phyloP scores from a whole-genome alignment of 2,888 invertebrate species.

The Antheraea yamamai region DNA sequence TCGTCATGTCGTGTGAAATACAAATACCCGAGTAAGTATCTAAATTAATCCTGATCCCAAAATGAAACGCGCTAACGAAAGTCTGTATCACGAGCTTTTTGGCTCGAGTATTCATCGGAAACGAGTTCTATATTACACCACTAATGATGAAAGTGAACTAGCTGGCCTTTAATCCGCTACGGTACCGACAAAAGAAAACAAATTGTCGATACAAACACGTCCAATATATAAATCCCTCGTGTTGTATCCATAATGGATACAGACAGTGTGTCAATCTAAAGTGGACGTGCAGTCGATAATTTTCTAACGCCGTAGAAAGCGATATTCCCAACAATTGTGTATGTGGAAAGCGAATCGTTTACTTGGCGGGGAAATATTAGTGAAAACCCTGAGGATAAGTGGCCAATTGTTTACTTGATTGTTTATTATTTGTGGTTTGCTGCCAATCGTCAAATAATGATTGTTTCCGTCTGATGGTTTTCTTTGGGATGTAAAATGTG shows the following conservation, averaged over 20 bases:
- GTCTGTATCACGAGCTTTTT: neutral
- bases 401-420: constrained; percentile 6
- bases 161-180: constrained; percentile 11
- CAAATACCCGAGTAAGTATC: neutral
- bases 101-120: neutral
- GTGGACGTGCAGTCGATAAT: constrained; percentile 38
- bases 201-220: constrained; percentile 43
- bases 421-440: neutral
- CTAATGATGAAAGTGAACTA: constrained; percentile 1
- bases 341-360: constrained; percentile 59
- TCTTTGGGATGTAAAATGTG: neutral
- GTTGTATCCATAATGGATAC: constrained; percentile 6
- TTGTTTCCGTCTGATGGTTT: neutral
- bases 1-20: neutral
- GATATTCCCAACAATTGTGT: constrained; percentile 63
- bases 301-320: constrained; percentile 57
- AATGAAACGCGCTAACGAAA: neutral
- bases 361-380: constrained; percentile 56
- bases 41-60: neutral
- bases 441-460: neutral
- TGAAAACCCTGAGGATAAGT: constrained; percentile 48
- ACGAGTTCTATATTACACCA: neutral
- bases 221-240: constrained; percentile 24
- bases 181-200: constrained; percentile 55
- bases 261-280: constrained; percentile 9